A percentile compares a stretch with the other conserved stretches of the same genome.
phyloP scores from a whole-genome alignment of 2,797 vertebrate genomes.

The Harpagifer antarcticus region DNA sequence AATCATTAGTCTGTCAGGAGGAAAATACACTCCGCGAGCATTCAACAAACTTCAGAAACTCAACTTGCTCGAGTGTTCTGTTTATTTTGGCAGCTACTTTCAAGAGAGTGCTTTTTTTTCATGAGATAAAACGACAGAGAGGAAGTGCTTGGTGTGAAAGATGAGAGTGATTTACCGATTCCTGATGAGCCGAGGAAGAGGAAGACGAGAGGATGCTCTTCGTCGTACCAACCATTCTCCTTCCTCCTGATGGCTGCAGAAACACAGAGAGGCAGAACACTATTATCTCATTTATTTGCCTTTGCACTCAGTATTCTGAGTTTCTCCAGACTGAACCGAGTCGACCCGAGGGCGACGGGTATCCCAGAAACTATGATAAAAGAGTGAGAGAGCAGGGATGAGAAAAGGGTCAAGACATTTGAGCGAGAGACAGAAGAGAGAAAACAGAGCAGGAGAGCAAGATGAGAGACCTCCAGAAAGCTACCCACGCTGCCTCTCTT shows the following conservation, averaged over 20 bases:
- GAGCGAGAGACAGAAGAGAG: constrained; percentile 60
- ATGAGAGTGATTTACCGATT: constrained; percentile 89
- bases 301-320: constrained; percentile 49
- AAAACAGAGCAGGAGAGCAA: constrained; percentile 70
- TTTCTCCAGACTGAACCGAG: constrained; percentile 46
- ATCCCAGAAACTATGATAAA: constrained; percentile 75
- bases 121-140: constrained; percentile 24
- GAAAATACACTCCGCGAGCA: constrained; percentile 11
- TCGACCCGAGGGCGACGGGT: constrained; percentile 57
- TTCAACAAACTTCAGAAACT: constrained; percentile 20
- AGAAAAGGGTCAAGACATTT: constrained; percentile 78
- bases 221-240: constrained; percentile 98
- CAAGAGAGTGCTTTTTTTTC: constrained; percentile 8
- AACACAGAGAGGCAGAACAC: constrained; percentile 36
- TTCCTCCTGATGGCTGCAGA: constrained; percentile 94
- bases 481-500: constrained; percentile 83
- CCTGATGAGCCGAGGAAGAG: constrained; percentile 98
- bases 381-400: constrained; percentile 63
- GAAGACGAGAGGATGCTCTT: constrained; percentile 97
- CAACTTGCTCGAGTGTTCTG: constrained; percentile 26
- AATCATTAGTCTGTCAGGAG: constrained; percentile 1
- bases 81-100: constrained; percentile 54
- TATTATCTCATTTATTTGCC: constrained; percentile 62
- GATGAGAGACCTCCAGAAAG: constrained; percentile 83
- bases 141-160: constrained; percentile 26